Conservation (phyloP, 2,888 invertebrate species). For the Nipponacmea schrenckii region DNA sequence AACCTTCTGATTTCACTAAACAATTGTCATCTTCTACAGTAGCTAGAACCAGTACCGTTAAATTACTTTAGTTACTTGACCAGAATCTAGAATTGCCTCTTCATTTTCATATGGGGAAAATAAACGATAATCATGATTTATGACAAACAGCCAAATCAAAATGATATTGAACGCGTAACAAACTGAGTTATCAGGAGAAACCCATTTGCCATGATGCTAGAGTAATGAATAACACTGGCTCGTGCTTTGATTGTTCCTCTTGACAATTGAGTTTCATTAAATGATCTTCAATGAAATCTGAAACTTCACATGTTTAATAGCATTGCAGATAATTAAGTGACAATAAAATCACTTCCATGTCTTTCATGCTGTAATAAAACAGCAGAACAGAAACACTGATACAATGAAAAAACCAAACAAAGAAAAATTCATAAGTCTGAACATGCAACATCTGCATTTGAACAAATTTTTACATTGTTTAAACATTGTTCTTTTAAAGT, state of each 20-base stretch:
- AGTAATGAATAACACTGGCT: too few relatives aligned
- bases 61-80: not conserved
- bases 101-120: not conserved
- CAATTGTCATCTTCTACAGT: not conserved
- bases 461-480: too few relatives aligned
- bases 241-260: too few relatives aligned
- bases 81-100: conserved; percentile 1
- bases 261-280: not conserved
- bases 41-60: not conserved
- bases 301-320: conserved; percentile 1
- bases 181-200: conserved; percentile 4
- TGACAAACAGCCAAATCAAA: conserved; percentile 4
- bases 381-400: too few relatives aligned
- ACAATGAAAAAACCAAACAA: too few relatives aligned
- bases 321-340: too few relatives aligned
- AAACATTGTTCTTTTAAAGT: too few relatives aligned
- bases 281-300: not conserved
- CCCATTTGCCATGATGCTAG: too few relatives aligned
- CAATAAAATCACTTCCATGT: too few relatives aligned
- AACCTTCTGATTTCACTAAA: conserved; percentile 1
- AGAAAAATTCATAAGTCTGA: too few relatives aligned
- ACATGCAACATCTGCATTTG: too few relatives aligned
- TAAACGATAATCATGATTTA: conserved; percentile 3
- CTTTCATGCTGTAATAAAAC: too few relatives aligned
- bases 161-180: not conserved